A percentile compares a stretch with the other conserved stretches of the same genome.
Evolutionary conservation across 2,888 invertebrate species (phyloP).

Genomic region (Sclerodermus sp.): DNA sequence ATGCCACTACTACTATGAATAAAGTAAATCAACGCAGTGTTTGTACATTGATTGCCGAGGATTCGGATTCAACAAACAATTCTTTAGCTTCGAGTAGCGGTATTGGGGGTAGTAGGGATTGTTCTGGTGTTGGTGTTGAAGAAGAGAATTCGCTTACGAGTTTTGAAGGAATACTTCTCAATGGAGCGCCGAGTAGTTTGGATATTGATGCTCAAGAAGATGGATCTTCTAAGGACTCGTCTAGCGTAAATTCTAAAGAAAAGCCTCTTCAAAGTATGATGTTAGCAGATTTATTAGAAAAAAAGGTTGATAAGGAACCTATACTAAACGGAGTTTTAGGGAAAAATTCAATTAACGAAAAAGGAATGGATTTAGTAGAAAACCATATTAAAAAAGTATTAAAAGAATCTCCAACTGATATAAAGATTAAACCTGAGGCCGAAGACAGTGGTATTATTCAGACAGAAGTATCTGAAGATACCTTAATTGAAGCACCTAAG

Average conservation of each 20-base stretch:
- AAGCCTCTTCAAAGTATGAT: constrained; percentile 65
- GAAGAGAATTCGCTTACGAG: constrained; percentile 67
- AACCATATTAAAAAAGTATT: constrained; percentile 63
- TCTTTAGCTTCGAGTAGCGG: constrained; percentile 65
- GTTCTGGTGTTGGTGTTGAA: constrained; percentile 60
- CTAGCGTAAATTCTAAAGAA: constrained; percentile 57
- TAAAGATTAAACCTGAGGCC: constrained; percentile 43
- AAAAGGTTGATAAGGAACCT: constrained; percentile 69
- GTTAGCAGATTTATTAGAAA: constrained; percentile 81
- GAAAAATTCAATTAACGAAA: constrained; percentile 64
- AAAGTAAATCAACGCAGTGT: constrained; percentile 41
- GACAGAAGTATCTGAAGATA: constrained; percentile 47
- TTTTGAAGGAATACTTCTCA: constrained; percentile 66
- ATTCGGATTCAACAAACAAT: constrained; percentile 62
- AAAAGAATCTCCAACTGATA: constrained; percentile 46
- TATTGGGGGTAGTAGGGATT: constrained; percentile 57
- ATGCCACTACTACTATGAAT: constrained; percentile 53
- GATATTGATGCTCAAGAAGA: constrained; percentile 64
- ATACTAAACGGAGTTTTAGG: constrained; percentile 64
- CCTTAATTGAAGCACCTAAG: constrained; percentile 48
- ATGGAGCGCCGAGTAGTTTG: constrained; percentile 61
- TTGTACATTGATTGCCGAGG: constrained; percentile 54
- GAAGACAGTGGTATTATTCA: constrained; percentile 42
- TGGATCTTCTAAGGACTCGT: constrained; percentile 60
- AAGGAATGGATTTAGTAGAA: constrained; percentile 65